Percentiles rank a stretch among this genome's conserved stretches.
Conservation (phyloP, 1,140 invertebrate genomes). For the Caenorhabditis latens region DNA sequence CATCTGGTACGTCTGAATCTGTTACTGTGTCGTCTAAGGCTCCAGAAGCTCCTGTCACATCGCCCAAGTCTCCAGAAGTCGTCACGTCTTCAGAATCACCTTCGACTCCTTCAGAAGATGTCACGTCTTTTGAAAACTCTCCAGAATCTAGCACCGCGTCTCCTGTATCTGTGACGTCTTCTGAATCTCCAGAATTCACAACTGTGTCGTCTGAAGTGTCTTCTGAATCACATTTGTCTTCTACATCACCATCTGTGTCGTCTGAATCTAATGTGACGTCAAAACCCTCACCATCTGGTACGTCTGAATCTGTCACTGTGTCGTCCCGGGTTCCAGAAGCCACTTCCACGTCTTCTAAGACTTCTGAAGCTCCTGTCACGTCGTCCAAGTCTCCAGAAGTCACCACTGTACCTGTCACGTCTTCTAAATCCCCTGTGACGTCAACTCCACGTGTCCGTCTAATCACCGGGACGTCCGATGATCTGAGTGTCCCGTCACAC, state of each 20-base stretch:
- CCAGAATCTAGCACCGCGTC: not conserved
- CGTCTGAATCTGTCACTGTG: not conserved
- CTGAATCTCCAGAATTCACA: not conserved
- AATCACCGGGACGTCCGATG: not conserved
- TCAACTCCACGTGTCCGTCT: conserved; percentile 3
- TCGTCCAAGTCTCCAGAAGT: not conserved
- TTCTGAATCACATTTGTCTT: not conserved
- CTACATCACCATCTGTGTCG: not conserved
- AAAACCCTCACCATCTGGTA: not conserved
- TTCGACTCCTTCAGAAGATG: not conserved
- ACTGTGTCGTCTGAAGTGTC: not conserved
- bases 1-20: too few species aligned
- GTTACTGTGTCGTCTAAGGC: not conserved
- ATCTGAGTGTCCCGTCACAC: not conserved
- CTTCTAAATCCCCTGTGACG: not conserved
- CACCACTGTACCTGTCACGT: not conserved
- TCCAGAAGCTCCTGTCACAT: not conserved
- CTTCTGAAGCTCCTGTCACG: not conserved
- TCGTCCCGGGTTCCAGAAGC: not conserved
- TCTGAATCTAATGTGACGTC: not conserved
- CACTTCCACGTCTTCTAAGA: not conserved
- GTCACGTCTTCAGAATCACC: conserved; percentile 1
- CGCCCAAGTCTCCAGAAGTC: not conserved
- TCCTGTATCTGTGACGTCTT: not conserved
- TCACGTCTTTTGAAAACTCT: not conserved